phyloP scores from a whole-genome alignment of 2,888 invertebrate species.

The Oeneis ivallda region DNA sequence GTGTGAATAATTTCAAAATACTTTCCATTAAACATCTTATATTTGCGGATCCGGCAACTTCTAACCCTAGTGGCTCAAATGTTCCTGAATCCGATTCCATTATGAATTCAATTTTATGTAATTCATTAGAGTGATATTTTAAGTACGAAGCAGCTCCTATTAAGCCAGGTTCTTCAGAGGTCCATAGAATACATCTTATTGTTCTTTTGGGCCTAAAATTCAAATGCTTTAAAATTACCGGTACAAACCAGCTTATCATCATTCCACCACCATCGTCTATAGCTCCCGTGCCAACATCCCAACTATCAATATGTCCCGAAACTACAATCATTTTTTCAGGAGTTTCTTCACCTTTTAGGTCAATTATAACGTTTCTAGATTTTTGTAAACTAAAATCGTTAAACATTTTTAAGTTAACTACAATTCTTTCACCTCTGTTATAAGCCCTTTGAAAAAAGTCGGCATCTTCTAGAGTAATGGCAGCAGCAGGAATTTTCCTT shows the following conservation, averaged over 20 bases:
- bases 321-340: slow-evolving; percentile 84
- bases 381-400: slow-evolving; percentile 79
- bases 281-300: slow-evolving; percentile 93
- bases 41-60: slow-evolving; percentile 82
- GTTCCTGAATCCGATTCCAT: slow-evolving; percentile 94
- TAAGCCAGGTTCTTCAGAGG: slow-evolving; percentile 88
- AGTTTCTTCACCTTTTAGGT: slow-evolving; percentile 80
- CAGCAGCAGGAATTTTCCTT: slow-evolving; percentile 86
- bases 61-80: slow-evolving; percentile 87
- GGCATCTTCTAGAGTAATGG: slow-evolving; percentile 90
- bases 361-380: slow-evolving; percentile 88
- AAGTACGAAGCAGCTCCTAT: slow-evolving; percentile 86
- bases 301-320: slow-evolving; percentile 92
- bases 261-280: slow-evolving; percentile 94
- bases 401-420: slow-evolving; percentile 84
- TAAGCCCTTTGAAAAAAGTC: slow-evolving; percentile 85
- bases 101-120: slow-evolving; percentile 85
- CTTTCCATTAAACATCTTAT: slow-evolving; percentile 86
- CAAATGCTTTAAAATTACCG: slow-evolving; percentile 84
- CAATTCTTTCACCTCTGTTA: slow-evolving; percentile 73
- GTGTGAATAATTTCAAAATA: slow-evolving; percentile 82
- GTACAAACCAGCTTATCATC: slow-evolving; percentile 89
- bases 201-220: slow-evolving; percentile 86
- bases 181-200: slow-evolving; percentile 89
- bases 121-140: slow-evolving; percentile 77